Conservation (phyloP, 2,797 vertebrate species). For the Pangasius macronema region DNA sequence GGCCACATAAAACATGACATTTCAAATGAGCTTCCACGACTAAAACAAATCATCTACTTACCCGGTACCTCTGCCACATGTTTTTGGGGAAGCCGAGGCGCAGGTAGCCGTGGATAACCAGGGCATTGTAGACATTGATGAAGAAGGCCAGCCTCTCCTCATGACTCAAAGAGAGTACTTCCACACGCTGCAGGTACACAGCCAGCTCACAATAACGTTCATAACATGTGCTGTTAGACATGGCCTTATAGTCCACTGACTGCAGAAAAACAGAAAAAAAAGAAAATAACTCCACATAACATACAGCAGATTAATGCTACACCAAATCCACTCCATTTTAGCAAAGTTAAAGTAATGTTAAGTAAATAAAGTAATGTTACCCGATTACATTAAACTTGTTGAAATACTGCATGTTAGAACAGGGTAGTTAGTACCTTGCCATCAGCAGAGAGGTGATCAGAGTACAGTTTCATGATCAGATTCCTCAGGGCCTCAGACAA, state of each 20-base stretch:
- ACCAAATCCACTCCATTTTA: conserved; percentile 12
- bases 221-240: conserved; percentile 70
- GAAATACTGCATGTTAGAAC: conserved; percentile 27
- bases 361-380: not conserved
- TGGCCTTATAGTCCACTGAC: conserved; percentile 79
- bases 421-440: conserved; percentile 72
- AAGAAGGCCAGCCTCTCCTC: conserved; percentile 84
- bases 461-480: conserved; percentile 77
- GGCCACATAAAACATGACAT: not conserved
- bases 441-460: conserved; percentile 78
- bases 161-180: conserved; percentile 73
- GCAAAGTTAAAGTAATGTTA: not conserved
- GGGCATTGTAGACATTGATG: conserved; percentile 81
- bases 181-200: conserved; percentile 77
- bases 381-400: conserved; percentile 19
- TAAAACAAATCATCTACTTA: conserved; percentile 54
- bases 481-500: conserved; percentile 76
- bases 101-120: conserved; percentile 80
- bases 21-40: conserved; percentile 7
- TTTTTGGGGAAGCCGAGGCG: conserved; percentile 76
- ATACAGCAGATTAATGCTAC: not conserved
- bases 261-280: conserved; percentile 47
- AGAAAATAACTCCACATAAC: not conserved
- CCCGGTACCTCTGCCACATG: conserved; percentile 81
- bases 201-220: conserved; percentile 75